Percentiles rank a stretch among this genome's conserved stretches.
Conservation (phyloP, 1,140 invertebrate species). For the Diorhabda carinulata region DNA sequence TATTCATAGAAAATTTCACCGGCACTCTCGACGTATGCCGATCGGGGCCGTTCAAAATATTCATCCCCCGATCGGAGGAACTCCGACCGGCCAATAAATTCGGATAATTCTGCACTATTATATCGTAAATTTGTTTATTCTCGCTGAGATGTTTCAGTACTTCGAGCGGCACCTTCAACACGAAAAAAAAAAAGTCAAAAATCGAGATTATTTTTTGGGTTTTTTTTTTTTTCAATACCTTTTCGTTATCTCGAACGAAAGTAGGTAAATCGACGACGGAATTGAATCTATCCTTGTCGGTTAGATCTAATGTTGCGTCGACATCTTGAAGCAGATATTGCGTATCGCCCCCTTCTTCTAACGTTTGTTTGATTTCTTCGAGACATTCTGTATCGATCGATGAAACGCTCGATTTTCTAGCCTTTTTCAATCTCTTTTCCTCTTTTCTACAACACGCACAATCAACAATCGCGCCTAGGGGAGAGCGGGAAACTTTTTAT, state of each 20-base stretch:
- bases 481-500: too few relatives aligned
- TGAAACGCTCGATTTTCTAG: slow-evolving; percentile 5
- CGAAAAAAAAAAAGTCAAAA: slow-evolving; percentile 1
- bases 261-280: slow-evolving; percentile 73
- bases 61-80: slow-evolving; percentile 58
- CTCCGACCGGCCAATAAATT: slow-evolving; percentile 60
- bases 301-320: slow-evolving; percentile 49
- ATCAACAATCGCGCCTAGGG: too few relatives aligned
- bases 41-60: slow-evolving; percentile 48
- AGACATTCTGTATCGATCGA: slow-evolving; percentile 12
- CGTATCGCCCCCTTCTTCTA: slow-evolving; percentile 9
- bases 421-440: slow-evolving; percentile 11
- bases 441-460: neutral
- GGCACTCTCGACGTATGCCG: slow-evolving; percentile 33
- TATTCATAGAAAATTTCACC: slow-evolving; percentile 27
- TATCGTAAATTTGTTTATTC: slow-evolving; percentile 64
- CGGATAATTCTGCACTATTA: slow-evolving; percentile 70
- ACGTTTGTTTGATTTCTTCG: slow-evolving; percentile 13
- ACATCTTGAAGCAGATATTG: slow-evolving; percentile 60
- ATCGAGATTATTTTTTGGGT: too few relatives aligned
- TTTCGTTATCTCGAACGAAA: slow-evolving; percentile 64
- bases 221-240: slow-evolving; percentile 47
- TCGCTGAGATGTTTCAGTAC: slow-evolving; percentile 60
- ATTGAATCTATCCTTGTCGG: slow-evolving; percentile 41
- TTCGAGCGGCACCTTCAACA: slow-evolving; percentile 59